Base-by-base conservation (phyloP, 1,140 invertebrate species). In the Mercenaria mercenaria region DNA sequence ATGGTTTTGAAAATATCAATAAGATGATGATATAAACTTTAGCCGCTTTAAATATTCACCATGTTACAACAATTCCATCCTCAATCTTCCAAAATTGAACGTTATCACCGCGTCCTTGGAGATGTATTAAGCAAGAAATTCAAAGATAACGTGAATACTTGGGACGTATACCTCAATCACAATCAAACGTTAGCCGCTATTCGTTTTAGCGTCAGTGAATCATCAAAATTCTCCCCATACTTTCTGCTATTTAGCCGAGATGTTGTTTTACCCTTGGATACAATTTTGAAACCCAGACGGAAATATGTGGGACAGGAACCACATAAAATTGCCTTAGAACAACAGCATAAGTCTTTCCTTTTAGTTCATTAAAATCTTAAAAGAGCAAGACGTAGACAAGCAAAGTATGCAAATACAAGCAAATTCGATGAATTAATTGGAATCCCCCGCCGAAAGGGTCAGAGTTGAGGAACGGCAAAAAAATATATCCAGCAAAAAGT, bases 1-100 rank as follows among this genome's bases (percentile, higher is more conserved):
- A 91, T 32, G 86, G 89, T 0, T 85, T 50, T 1, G 86, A 91
- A 69, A 91, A 91, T 79, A 76, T 50, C 1, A 92, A 91, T 34
- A 80, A 34, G 47, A 39, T 74, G 20, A 59, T 84, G 23, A 87
- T 29, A 56, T 56, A 72, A 47, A 76, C 34, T 26, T 32, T 88
- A 37, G 39, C 61, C 43, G 56, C 0, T 69, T 61, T 86, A 43
- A 86, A 72, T 18, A 87, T 89, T 8, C 1, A 82, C 52, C 90
- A 91, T 89, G 72, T 92, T 0, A 89, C 64, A 0, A 82, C 87
- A 32, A 50, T n/a, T n/a, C n/a, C n/a, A n/a, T n/a, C n/a, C n/a
- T n/a, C n/a, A n/a, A n/a, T n/a, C n/a, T n/a, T n/a, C n/a, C n/a
- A n/a, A n/a, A n/a, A n/a, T n/a, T n/a, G n/a, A n/a, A n/a, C 59